These are phyloP conservation scores for Diorhabda elongata DNA, from an alignment of 1,140 invertebrate genomes.

Conservation along the genomic window DNA sequence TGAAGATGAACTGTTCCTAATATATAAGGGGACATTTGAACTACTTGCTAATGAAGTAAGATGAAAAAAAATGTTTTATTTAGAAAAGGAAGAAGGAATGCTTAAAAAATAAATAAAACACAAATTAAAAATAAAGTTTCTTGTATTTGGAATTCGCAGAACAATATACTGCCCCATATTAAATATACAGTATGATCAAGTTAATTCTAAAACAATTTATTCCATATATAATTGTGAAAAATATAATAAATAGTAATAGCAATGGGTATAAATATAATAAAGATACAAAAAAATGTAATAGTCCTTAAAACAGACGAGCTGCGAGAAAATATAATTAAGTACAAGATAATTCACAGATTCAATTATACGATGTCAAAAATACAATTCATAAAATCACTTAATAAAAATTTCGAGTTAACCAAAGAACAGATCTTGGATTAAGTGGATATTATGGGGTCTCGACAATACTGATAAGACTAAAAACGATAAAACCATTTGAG, in stretches of 20 bases:
- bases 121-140: background rate
- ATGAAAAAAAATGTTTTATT: too few relatives aligned
- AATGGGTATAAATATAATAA: slow-evolving; percentile 1
- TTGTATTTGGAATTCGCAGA: background rate
- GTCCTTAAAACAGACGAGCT: background rate
- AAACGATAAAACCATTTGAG: too few relatives aligned
- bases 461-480: too few relatives aligned
- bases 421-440: too few relatives aligned
- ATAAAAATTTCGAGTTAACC: too few relatives aligned
- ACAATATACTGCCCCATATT: background rate
- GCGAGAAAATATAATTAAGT: background rate
- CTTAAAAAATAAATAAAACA: background rate
- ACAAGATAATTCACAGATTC: background rate
- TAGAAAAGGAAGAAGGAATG: background rate
- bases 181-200: background rate
- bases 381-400: too few relatives aligned
- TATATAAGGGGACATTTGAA: too few relatives aligned
- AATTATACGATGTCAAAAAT: too few relatives aligned
- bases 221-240: background rate
- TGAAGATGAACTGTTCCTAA: too few relatives aligned
- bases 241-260: slow-evolving; percentile 1
- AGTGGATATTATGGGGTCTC: too few relatives aligned
- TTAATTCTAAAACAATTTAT: background rate
- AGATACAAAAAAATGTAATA: background rate
- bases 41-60: too few relatives aligned